Evolutionary conservation across 2,888 invertebrate genomes (phyloP).

Genomic region (Pseudeuparius sepicola): DNA sequence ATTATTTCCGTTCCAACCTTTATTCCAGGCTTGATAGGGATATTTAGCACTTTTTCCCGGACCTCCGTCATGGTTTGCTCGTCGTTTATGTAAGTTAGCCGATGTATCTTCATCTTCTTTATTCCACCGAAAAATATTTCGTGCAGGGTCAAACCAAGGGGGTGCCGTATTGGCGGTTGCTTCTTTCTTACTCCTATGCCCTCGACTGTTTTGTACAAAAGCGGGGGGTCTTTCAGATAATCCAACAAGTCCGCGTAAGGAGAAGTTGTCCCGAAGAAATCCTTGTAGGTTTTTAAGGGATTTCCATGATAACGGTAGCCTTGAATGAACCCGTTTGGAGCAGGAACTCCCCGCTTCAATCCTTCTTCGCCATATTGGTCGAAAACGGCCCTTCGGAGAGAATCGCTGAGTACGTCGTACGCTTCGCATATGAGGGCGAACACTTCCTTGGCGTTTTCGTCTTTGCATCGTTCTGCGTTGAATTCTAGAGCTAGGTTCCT

Average conservation of each 20-base stretch:
- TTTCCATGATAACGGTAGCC: conserved; percentile 77
- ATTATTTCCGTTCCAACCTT: conserved; percentile 60
- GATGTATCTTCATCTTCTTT: conserved; percentile 76
- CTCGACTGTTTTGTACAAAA: conserved; percentile 50
- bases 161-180: conserved; percentile 47
- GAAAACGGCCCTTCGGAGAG: conserved; percentile 62
- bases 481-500: conserved; percentile 43
- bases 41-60: conserved; percentile 61
- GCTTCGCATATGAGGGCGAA: conserved; percentile 65
- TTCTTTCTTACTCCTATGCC: conserved; percentile 52
- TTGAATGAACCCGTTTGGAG: conserved; percentile 54
- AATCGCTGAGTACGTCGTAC: conserved; percentile 64
- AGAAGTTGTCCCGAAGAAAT: conserved; percentile 72
- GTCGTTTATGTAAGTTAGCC: conserved; percentile 56
- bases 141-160: conserved; percentile 49
- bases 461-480: conserved; percentile 45
- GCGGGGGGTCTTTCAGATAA: conserved; percentile 51
- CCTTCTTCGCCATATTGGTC: conserved; percentile 88
- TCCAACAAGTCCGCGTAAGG: conserved; percentile 72
- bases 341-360: conserved; percentile 67
- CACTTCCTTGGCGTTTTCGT: conserved; percentile 48
- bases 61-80: conserved; percentile 52
- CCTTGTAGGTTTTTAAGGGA: conserved; percentile 60
- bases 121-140: conserved; percentile 63
- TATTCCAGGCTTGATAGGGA: conserved; percentile 66